Evolutionary conservation across 2,113 vertebrate species (phyloP).

Genomic region (Tamias sibiricus): DNA sequence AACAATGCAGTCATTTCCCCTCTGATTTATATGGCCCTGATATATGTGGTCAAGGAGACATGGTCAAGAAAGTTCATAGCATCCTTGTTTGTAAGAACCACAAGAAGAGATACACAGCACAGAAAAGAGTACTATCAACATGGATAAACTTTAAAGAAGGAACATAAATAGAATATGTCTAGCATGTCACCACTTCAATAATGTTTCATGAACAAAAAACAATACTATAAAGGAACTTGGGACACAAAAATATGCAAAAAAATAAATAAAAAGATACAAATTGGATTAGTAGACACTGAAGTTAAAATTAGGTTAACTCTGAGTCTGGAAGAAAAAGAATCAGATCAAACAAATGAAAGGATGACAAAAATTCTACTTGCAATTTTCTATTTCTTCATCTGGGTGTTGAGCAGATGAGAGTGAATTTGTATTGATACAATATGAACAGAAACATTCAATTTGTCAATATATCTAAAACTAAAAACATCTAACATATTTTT

Average conservation of each 20-base stretch:
- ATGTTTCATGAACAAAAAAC: background rate
- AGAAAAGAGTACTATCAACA: background rate
- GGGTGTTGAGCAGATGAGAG: background rate
- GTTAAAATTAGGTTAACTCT: background rate
- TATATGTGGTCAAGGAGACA: background rate
- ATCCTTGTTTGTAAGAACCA: background rate
- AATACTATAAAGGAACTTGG: background rate
- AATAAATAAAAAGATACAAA: background rate
- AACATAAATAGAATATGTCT: background rate
- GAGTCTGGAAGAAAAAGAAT: background rate
- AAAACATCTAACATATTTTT: slow-evolving; percentile 5
- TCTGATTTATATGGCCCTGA: background rate
- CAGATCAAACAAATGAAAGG: background rate
- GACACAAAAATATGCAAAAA: background rate
- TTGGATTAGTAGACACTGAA: background rate
- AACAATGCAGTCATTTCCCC: background rate
- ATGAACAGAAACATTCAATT: background rate
- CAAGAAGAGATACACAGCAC: background rate
- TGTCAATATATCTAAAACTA: background rate
- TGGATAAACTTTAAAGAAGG: background rate
- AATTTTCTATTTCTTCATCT: background rate
- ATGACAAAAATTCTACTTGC: background rate
- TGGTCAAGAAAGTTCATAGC: background rate
- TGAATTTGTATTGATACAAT: background rate
- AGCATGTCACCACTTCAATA: background rate